Evolutionary conservation across 2,888 invertebrate species (phyloP).

Genomic region (Elegia similella): DNA sequence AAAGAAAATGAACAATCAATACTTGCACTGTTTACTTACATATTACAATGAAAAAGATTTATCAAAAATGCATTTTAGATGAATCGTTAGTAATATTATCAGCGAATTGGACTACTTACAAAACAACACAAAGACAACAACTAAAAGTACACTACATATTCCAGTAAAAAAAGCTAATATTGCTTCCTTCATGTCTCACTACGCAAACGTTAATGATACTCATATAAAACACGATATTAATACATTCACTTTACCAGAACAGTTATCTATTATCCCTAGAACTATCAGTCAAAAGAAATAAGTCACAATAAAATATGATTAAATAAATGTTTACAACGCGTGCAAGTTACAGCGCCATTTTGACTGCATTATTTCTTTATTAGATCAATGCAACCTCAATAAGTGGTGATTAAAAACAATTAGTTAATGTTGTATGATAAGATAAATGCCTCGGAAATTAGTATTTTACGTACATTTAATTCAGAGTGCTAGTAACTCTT

Average conservation of each 20-base stretch:
- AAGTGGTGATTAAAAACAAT: too few relatives aligned
- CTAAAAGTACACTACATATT: conserved; percentile 76
- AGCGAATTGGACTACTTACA: conserved; percentile 70
- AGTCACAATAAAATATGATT: conserved; percentile 36
- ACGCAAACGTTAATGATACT: conserved; percentile 50
- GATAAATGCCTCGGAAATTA: neutral
- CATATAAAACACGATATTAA: conserved; percentile 54
- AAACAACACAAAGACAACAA: conserved; percentile 76
- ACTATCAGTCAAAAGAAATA: conserved; percentile 39
- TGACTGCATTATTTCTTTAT: conserved; percentile 25
- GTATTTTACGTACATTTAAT: neutral
- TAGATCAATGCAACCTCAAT: neutral
- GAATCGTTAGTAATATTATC: conserved; percentile 32
- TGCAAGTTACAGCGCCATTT: conserved; percentile 49
- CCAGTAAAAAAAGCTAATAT: conserved; percentile 76
- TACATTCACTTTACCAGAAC: conserved; percentile 63
- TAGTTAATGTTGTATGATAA: too few relatives aligned
- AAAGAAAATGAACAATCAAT: conserved; percentile 40
- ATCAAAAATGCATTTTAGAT: neutral
- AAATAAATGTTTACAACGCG: conserved; percentile 35
- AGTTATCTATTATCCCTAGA: conserved; percentile 38
- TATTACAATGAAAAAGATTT: neutral
- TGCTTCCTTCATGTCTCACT: conserved; percentile 75
- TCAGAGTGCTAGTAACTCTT: neutral
- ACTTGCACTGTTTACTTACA: neutral